Percentiles rank a stretch among this genome's conserved stretches.
phyloP scores from a whole-genome alignment of 2,797 vertebrate genomes.

The Falco naumanni region DNA sequence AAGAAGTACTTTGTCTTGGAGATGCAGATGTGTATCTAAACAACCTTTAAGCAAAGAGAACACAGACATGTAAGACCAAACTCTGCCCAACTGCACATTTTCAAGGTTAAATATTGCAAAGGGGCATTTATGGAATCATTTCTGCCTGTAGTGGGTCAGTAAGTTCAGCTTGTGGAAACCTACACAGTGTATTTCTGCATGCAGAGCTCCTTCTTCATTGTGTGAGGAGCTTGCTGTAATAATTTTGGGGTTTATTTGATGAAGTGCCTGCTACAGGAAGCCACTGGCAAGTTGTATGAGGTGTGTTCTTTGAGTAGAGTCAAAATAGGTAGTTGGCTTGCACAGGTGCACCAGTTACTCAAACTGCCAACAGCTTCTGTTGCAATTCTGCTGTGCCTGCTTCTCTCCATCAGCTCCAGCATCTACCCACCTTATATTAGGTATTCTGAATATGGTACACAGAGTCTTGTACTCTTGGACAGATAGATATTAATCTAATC shows the following conservation, averaged over 20 bases:
- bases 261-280: background rate
- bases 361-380: background rate
- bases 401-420: background rate
- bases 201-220: background rate
- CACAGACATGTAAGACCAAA: background rate
- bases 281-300: background rate
- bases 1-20: slow-evolving; percentile 23
- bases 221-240: background rate
- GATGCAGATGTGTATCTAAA: slow-evolving; percentile 21
- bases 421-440: background rate
- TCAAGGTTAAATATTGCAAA: background rate
- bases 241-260: background rate
- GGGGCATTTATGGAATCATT: background rate
- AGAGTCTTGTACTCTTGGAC: background rate
- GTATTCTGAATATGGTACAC: background rate
- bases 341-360: background rate
- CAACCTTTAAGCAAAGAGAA: slow-evolving; percentile 1
- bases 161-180: background rate
- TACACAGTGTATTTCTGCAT: background rate
- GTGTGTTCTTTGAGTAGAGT: background rate
- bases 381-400: background rate
- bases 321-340: background rate
- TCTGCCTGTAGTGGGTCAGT: background rate
- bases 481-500: background rate
- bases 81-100: background rate